Percentiles rank a stretch among this genome's conserved stretches.
Conservation (phyloP, 2,888 invertebrate species). For the Philhelius pedissequus region DNA sequence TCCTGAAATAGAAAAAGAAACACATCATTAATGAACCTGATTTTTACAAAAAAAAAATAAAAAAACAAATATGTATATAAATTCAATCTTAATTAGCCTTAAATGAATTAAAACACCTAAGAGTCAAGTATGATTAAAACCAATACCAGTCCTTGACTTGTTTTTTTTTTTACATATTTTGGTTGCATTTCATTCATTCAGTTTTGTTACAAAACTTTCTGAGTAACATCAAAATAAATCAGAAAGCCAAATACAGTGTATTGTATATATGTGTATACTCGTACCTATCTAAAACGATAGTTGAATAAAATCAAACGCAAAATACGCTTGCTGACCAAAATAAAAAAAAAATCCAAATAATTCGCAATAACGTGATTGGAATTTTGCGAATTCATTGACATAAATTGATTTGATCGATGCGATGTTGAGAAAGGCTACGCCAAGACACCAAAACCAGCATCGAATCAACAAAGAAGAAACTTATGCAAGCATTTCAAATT, state of each 20-base stretch:
- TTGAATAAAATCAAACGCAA: slow-evolving; percentile 2
- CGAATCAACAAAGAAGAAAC: slow-evolving; percentile 33
- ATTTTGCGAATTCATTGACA: slow-evolving; percentile 18
- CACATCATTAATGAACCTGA: background rate
- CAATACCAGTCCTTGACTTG: slow-evolving; percentile 4
- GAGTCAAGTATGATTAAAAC: background rate
- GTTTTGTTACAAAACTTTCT: background rate
- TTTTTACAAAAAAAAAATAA: background rate
- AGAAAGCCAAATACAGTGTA: background rate
- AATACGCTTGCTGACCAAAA: slow-evolving; percentile 15
- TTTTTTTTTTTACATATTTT: background rate
- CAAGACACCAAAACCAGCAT: slow-evolving; percentile 13
- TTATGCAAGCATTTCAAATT: slow-evolving; percentile 63
- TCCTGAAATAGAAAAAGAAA: background rate
- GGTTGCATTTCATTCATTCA: background rate
- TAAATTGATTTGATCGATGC: slow-evolving; percentile 15
- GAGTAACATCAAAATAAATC: background rate
- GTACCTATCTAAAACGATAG: background rate
- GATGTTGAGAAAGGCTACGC: slow-evolving; percentile 20
- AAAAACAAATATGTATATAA: background rate
- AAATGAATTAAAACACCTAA: background rate
- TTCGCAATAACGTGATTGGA: slow-evolving; percentile 52
- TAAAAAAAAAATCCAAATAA: background rate
- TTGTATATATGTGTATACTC: too few species aligned
- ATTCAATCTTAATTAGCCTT: background rate